Evolutionary conservation across 2,797 vertebrate genomes (phyloP), one percentile per base, ranked within the genome.

Genomic region (Mormyrus hasselquistii): DNA sequence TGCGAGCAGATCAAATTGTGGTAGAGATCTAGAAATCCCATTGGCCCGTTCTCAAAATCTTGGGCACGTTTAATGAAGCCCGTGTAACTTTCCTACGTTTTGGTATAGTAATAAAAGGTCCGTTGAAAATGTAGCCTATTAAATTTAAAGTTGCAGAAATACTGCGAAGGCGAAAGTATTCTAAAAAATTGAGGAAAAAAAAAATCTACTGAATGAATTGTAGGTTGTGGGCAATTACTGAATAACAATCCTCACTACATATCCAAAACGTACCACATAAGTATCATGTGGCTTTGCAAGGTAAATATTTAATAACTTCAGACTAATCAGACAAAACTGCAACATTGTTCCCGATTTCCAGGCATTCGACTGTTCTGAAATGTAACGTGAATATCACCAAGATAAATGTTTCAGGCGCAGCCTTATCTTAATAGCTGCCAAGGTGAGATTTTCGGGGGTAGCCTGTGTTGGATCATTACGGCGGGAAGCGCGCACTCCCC

Each of bases 361-460:
- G 25, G 83, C 83, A 52, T n/a, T 82, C 19, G 38, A 47, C 47
- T 22, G n/a, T 25, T 52, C 49, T 52, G 25, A 52, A 49, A 12
- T 47, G 19, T 84, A 25, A 84, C 44, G n/a, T 22, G 83, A 50
- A 50, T 16, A 85, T 47, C n/a, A 57, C 10, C 52, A 19, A 57
- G 52, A 25, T 22, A 47, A 87, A 69, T 47, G n/a, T 2, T 65
- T 41, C 8, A n/a, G 69, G 4, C 25, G 38, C 19, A 14, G 9
- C 59, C 88, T 89, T 89, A 89, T 85, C 88, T 89, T 34, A 34
- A 29, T n/a, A 59, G 88, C 76, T 85, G 88, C 14, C 55, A 89
- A 82, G 19, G 19, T 62, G 88, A 84, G 29, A 88, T 89, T 62
- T 89, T 41, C 4, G 69, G 41, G 79, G 55, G 88, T 16, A 19